A percentile compares a stretch with the other conserved stretches of the same genome.
Evolutionary conservation across 2,113 vertebrate genomes (phyloP).

Genomic region (Labeo rohita): DNA sequence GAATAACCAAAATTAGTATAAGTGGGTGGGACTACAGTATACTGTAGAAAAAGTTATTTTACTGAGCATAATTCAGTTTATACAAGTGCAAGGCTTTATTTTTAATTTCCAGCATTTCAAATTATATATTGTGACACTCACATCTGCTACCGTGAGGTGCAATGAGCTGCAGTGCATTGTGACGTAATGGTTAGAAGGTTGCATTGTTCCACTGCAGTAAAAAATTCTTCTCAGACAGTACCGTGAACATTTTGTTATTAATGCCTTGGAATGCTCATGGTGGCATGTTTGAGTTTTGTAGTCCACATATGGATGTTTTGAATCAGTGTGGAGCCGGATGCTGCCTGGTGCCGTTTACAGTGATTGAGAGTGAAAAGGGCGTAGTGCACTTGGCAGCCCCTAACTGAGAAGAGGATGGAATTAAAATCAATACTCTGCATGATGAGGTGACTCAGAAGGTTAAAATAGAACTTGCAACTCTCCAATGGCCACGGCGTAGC

Average conservation of each 20-base stretch:
- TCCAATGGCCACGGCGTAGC: background rate
- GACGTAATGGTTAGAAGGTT: background rate
- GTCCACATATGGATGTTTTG: slow-evolving; percentile 16
- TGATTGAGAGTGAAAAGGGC: slow-evolving; percentile 60
- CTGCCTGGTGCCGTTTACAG: slow-evolving; percentile 43
- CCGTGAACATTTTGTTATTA: background rate
- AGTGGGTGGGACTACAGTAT: background rate
- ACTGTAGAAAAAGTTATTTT: background rate
- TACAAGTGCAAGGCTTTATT: background rate
- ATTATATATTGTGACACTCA: background rate
- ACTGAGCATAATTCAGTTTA: background rate
- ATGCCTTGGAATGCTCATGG: background rate
- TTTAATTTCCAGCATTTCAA: background rate
- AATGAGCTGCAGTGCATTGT: background rate
- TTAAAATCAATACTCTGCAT: slow-evolving; percentile 64
- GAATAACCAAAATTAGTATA: background rate
- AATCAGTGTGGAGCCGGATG: slow-evolving; percentile 17
- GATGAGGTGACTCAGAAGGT: slow-evolving; percentile 60
- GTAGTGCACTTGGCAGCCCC: slow-evolving; percentile 47
- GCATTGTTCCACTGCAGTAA: background rate
- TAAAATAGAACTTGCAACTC: slow-evolving; percentile 52
- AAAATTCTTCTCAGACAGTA: background rate
- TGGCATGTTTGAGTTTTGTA: background rate
- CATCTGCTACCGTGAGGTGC: background rate
- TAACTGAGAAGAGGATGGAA: slow-evolving; percentile 53